Base-by-base conservation (phyloP, 2,888 invertebrate species). In the Chesias legatella region DNA sequence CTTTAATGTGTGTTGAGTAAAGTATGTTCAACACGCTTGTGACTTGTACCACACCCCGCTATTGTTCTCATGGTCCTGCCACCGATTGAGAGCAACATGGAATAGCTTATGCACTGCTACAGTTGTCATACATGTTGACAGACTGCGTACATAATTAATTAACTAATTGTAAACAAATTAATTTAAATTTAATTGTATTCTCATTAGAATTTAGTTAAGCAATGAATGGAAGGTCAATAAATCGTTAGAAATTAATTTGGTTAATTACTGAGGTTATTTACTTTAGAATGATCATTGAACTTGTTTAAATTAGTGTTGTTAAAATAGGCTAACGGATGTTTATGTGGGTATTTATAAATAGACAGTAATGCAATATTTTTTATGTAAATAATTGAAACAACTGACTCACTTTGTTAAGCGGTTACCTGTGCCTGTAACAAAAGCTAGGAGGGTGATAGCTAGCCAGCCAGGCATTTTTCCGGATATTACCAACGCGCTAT, bases 121-220 rank as follows among this genome's bases (percentile, higher is more conserved):
- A 60, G 37, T 54, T 57, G 57, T 55, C 44, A 24, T 35, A 48
- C 52, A 54, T 53, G 52, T 46, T 44, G 48, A 54, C 55, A 50
- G 43, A 41, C 35, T 24, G 34, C 33, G 28, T 62, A 38, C 57
- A 60, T 65, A 58, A 65, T 65, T 65, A 54, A 63, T 56, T 38
- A 44, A 34, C 40, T 52, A 53, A 65, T 70, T 66, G 60, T 67
- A 55, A 53, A 50, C 54, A 52, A 63, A 67, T 65, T 51, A 55
- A 63, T 60, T 50, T 30, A 43, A 51, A 55, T 59, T 46, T 58
- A 60, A 62, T 63, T 58, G 55, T 58, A 43, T 35, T 43, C 42
- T 35, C 41, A 47, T 51, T 60, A 49, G 39, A 44, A 48, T 47
- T 45, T 36, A 35, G 46, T 33, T 36, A 27, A 26, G 13, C 13